Conservation (phyloP, 2,113 vertebrate genomes). For the Epinephelus moara region DNA sequence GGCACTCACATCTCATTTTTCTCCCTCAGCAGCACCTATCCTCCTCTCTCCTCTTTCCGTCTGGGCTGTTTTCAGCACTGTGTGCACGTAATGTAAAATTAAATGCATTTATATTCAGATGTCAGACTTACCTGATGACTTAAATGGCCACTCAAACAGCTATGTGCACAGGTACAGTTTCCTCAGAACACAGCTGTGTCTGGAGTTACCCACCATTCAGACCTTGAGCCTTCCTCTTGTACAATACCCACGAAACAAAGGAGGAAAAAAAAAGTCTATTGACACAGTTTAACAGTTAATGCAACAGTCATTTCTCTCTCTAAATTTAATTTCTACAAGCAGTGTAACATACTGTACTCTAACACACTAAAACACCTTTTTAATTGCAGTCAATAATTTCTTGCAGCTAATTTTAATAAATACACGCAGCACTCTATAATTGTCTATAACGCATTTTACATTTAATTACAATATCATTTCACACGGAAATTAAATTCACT, state of each 20-base stretch:
- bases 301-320: constrained; percentile 13
- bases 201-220: neutral
- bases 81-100: constrained; percentile 26
- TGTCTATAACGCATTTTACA: constrained; percentile 7
- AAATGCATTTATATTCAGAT: constrained; percentile 16
- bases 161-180: constrained; percentile 2
- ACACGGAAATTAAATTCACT: neutral
- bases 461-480: constrained; percentile 6
- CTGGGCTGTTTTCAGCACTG: constrained; percentile 11
- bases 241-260: neutral
- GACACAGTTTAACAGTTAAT: neutral
- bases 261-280: neutral
- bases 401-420: constrained; percentile 3
- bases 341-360: neutral
- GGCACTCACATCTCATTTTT: constrained; percentile 34
- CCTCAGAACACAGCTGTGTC: neutral
- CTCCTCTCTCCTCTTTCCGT: constrained; percentile 19
- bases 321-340: constrained; percentile 19
- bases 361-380: constrained; percentile 14
- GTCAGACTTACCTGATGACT: neutral
- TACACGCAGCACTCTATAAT: neutral
- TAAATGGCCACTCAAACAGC: constrained; percentile 19
- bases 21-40: constrained; percentile 25
- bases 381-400: neutral
- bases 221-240: neutral